phyloP scores from a whole-genome alignment of 2,113 vertebrate species.

The Brachirus orientalis region DNA sequence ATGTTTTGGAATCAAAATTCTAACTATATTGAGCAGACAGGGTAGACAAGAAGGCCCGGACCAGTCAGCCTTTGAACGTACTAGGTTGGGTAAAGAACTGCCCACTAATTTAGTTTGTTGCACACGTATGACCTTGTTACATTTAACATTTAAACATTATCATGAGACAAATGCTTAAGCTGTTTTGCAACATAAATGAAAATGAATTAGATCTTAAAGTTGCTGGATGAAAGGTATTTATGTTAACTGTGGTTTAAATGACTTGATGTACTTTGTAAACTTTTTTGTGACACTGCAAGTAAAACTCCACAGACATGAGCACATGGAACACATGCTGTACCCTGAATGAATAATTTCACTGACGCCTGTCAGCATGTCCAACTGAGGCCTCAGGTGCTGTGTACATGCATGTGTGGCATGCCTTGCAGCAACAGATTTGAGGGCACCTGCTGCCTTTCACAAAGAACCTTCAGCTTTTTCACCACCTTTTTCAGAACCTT shows the following conservation, averaged over 20 bases:
- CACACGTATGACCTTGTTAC: not conserved
- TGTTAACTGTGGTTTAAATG: no score
- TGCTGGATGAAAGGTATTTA: not conserved
- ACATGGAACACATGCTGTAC: not conserved
- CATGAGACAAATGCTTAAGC: not conserved
- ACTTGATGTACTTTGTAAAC: no score
- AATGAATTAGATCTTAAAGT: not conserved
- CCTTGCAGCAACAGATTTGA: conserved; percentile 45
- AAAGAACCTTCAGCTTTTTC: conserved; percentile 27
- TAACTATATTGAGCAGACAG: no score
- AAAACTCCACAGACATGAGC: no score
- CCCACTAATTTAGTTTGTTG: not conserved
- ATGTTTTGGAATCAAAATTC: not conserved
- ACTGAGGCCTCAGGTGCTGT: conserved; percentile 21
- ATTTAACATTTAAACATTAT: not conserved
- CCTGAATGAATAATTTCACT: conserved; percentile 2
- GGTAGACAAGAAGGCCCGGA: no score
- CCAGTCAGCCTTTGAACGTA: not conserved
- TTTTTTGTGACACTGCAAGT: not conserved
- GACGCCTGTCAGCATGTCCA: conserved; percentile 17
- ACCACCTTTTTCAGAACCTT: no score
- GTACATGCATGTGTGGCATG: conserved; percentile 3
- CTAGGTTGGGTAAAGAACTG: not conserved
- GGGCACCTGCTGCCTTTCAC: conserved; percentile 31
- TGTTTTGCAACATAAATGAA: not conserved